Evolutionary conservation across 1,140 invertebrate species (phyloP), one percentile per base, ranked within the genome.

Genomic region (Cydia fagiglandana): DNA sequence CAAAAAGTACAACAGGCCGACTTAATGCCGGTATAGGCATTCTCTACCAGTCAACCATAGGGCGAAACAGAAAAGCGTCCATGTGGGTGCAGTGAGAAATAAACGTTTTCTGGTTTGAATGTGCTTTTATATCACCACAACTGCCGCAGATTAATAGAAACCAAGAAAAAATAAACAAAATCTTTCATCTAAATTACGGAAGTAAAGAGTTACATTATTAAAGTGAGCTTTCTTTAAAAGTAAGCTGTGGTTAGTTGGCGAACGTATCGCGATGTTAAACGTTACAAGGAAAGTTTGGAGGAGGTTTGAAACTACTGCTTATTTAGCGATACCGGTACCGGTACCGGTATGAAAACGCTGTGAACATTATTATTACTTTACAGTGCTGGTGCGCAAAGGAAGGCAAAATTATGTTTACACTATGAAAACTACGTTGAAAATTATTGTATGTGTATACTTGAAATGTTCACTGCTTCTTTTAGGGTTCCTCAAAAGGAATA

Each of bases 271-370:
- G 66, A 41, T 70, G 66, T 70, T 70, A 70, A 70, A 70, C 66
- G 66, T 70, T 70, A 70, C 66, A 70, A 41, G 66, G 28, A 70
- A 70, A 70, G 66, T 70, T 70, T 70, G 66, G 34, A 70, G 66
- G 30, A 70, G 66, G 64, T 66, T 66, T 38, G 34, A 17, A 70
- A 70, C 66, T 70, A 70, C 66, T 70, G 66, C 66, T 38, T 38
- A 38, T 70, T 70, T 70, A 70, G 38, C 66, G 66, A 38, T 70
- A 70, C 66, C 10, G 66, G n/a, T 34, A 61, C 24, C 66, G 66
- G n/a, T 70, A 70, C 66, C 10, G 66, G n/a, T 34, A 61, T 61
- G 28, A 38, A 34, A 66, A 66, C 24, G 64, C 30, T 66, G 64
- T 38, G 30, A 70, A 70, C 66, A 70, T 70, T 70, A 70, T 70